Evolutionary conservation across 2,888 invertebrate species (phyloP).

Genomic region (Acanthosepion lycidas): DNA sequence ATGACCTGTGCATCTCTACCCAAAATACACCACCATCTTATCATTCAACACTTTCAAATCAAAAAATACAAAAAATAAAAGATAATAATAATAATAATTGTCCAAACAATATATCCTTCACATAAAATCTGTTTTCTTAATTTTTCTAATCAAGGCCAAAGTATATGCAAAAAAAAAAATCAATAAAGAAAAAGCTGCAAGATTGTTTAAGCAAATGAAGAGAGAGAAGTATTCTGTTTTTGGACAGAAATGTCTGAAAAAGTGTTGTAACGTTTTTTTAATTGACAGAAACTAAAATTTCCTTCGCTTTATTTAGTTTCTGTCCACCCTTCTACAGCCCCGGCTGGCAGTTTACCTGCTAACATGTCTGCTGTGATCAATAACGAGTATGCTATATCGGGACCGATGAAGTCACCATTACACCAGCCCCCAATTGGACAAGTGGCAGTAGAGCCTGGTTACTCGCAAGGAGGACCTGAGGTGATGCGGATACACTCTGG

Average conservation of each 20-base stretch:
- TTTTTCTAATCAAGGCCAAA: neutral
- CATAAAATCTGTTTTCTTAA: neutral
- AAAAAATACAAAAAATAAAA: neutral
- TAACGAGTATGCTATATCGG: slow-evolving; percentile 35
- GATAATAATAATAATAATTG: neutral
- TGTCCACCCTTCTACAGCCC: slow-evolving; percentile 23
- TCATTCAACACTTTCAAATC: neutral
- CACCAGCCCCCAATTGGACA: slow-evolving; percentile 35
- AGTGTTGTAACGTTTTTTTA: neutral
- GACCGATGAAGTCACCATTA: slow-evolving; percentile 36
- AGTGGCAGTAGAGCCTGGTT: neutral
- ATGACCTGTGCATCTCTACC: neutral
- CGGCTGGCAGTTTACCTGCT: neutral
- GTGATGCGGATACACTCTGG: slow-evolving; percentile 42
- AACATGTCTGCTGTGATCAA: slow-evolving; percentile 41
- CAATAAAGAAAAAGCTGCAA: neutral
- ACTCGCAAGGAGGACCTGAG: slow-evolving; percentile 40
- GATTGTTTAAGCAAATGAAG: neutral
- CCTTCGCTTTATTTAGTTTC: slow-evolving; percentile 38
- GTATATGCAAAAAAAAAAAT: neutral
- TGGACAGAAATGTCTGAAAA: neutral
- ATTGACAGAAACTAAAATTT: slow-evolving; percentile 33
- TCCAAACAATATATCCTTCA: neutral
- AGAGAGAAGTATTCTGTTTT: slow-evolving; percentile 33
- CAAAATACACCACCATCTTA: too few relatives aligned